Conservation (phyloP, 2,113 vertebrate species). For the Dermatemys mawii region DNA sequence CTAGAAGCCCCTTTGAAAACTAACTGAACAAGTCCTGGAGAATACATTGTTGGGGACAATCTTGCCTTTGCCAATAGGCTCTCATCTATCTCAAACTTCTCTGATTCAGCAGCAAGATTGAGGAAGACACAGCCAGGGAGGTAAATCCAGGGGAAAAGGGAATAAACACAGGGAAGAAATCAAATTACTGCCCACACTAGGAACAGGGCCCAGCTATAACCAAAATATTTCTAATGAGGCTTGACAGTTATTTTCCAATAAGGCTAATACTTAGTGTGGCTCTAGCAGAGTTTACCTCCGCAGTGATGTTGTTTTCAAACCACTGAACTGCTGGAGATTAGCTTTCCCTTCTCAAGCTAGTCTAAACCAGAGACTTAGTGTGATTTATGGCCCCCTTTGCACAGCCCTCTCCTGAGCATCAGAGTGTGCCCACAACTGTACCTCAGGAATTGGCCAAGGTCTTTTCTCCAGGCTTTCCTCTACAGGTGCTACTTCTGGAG, state of each 20-base stretch:
- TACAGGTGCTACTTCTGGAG: background rate
- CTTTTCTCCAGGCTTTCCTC: background rate
- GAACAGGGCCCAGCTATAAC: background rate
- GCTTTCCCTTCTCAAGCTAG: background rate
- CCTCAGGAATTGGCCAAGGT: background rate
- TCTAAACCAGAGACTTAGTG: background rate
- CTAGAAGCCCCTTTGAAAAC: background rate
- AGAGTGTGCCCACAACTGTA: background rate
- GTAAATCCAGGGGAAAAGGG: background rate
- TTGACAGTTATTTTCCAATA: background rate
- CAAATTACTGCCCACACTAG: background rate
- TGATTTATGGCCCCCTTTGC: background rate
- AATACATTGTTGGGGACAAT: background rate
- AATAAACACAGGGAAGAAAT: background rate
- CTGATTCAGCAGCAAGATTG: background rate
- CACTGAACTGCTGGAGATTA: background rate
- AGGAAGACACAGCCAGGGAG: background rate
- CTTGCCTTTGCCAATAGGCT: background rate
- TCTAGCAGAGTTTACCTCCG: background rate
- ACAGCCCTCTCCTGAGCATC: background rate
- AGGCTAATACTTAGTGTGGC: background rate
- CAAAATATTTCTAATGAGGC: background rate
- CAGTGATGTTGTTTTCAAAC: background rate
- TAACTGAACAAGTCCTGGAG: background rate
- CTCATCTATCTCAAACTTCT: background rate